Evolutionary conservation across 2,888 invertebrate species (phyloP).

Genomic region (Orthosia cruda): DNA sequence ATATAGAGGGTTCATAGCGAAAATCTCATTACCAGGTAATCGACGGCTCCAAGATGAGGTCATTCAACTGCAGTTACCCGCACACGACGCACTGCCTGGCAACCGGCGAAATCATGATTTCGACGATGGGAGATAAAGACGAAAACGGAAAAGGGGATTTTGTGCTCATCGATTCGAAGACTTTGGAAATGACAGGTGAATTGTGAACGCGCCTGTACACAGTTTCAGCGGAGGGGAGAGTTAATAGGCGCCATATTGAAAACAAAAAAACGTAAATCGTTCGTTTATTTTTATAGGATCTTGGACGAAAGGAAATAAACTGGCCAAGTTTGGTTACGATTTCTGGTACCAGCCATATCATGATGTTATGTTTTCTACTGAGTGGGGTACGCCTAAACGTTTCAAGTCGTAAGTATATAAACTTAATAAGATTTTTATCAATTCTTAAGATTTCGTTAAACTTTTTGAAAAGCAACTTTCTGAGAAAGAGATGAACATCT

Average conservation of each 20-base stretch:
- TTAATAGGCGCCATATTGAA: conserved; percentile 42
- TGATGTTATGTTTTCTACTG: conserved; percentile 97
- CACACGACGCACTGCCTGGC: conserved; percentile 99
- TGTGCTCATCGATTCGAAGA: conserved; percentile 96
- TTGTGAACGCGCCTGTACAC: conserved; percentile 63
- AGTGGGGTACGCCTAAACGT: conserved; percentile 97
- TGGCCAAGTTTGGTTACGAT: conserved; percentile 97
- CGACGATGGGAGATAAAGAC: conserved; percentile 97
- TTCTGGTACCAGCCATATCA: conserved; percentile 99
- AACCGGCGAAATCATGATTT: conserved; percentile 98
- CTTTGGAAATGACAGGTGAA: conserved; percentile 94
- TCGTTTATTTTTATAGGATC: conserved; percentile 89
- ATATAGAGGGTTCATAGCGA: conserved; percentile 80
- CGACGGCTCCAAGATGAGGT: conserved; percentile 95
- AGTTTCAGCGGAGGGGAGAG: conserved; percentile 61
- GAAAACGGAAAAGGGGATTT: conserved; percentile 97
- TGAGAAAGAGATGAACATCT: background rate
- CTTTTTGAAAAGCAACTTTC: background rate
- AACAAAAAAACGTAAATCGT: conserved; percentile 36
- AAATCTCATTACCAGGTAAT: conserved; percentile 93
- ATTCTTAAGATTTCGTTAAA: background rate
- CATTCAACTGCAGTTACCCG: conserved; percentile 95
- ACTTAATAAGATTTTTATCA: background rate
- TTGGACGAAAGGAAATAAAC: conserved; percentile 94
- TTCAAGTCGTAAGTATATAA: conserved; percentile 92